Percentiles rank a stretch among this genome's conserved stretches.
Conservation (phyloP, 2,888 invertebrate species). For the Dynastes hyllus region DNA sequence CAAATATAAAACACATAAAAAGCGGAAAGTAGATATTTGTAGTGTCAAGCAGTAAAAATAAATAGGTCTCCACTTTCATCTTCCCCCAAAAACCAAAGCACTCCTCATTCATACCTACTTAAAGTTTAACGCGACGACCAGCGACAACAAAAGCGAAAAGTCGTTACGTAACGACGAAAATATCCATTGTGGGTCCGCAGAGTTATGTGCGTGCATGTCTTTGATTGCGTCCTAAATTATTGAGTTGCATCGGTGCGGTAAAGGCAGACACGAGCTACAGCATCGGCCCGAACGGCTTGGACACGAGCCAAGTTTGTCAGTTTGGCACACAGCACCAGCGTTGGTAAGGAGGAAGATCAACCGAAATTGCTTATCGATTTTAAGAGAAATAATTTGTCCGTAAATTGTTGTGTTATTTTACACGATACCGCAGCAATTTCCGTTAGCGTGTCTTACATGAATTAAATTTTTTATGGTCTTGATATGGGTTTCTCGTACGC, state of each 20-base stretch:
- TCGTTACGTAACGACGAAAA: slow-evolving; percentile 32
- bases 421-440: slow-evolving; percentile 23
- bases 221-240: slow-evolving; percentile 38
- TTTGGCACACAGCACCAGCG: slow-evolving; percentile 20
- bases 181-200: slow-evolving; percentile 13
- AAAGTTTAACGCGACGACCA: slow-evolving; percentile 23
- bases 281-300: slow-evolving; percentile 10
- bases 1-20: too few relatives aligned
- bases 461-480: slow-evolving; percentile 8
- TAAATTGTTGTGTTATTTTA: slow-evolving; percentile 38
- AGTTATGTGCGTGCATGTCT: slow-evolving; percentile 41
- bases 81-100: background rate
- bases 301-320: slow-evolving; percentile 28
- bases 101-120: slow-evolving; percentile 23
- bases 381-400: slow-evolving; percentile 22
- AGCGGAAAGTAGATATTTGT: too few relatives aligned
- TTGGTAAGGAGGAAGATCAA: slow-evolving; percentile 3
- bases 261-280: background rate
- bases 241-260: slow-evolving; percentile 28
- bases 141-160: slow-evolving; percentile 13
- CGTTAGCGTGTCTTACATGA: slow-evolving; percentile 10
- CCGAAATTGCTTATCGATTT: slow-evolving; percentile 43
- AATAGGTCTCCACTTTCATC: background rate
- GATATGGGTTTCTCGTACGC: background rate
- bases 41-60: too few relatives aligned